These are phyloP conservation scores for Pycnonotus jocosus DNA, from an alignment of 2,113 vertebrate species.

Conservation along the genomic window DNA sequence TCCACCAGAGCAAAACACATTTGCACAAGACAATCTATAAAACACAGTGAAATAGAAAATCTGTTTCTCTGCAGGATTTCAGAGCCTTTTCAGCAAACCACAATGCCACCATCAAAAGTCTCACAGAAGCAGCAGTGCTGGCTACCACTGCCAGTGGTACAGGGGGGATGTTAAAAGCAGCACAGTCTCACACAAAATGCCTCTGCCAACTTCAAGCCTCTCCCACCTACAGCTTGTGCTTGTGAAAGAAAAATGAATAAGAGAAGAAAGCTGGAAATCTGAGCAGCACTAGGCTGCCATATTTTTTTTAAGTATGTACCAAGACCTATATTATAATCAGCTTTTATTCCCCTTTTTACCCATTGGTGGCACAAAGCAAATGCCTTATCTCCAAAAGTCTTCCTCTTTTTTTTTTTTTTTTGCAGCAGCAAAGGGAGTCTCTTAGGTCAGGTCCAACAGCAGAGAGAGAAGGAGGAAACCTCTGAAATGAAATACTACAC, in stretches of 20 bases:
- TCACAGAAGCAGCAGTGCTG: background rate
- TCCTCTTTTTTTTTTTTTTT: background rate
- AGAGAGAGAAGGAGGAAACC: background rate
- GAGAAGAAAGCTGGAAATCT: background rate
- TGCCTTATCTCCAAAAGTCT: background rate
- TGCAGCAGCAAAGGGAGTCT: background rate
- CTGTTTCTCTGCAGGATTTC: background rate
- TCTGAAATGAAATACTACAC: background rate
- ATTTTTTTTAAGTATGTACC: background rate
- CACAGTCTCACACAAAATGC: background rate
- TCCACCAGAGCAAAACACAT: background rate
- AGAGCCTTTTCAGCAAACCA: background rate
- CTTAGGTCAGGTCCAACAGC: background rate
- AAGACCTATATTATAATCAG: background rate
- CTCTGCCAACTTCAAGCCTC: background rate
- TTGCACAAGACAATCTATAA: background rate
- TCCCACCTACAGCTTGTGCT: background rate
- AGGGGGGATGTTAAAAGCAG: background rate
- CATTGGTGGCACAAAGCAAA: background rate
- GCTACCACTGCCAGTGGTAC: fast-evolving
- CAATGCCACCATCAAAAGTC: background rate
- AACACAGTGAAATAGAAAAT: background rate
- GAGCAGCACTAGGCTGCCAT: background rate
- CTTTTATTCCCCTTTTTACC: background rate
- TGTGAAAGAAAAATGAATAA: background rate